A percentile compares a stretch with the other conserved stretches of the same genome.
These are phyloP conservation scores for Plestiodon gilberti DNA, from an alignment of 2,113 vertebrate genomes.

Conservation along the genomic window DNA sequence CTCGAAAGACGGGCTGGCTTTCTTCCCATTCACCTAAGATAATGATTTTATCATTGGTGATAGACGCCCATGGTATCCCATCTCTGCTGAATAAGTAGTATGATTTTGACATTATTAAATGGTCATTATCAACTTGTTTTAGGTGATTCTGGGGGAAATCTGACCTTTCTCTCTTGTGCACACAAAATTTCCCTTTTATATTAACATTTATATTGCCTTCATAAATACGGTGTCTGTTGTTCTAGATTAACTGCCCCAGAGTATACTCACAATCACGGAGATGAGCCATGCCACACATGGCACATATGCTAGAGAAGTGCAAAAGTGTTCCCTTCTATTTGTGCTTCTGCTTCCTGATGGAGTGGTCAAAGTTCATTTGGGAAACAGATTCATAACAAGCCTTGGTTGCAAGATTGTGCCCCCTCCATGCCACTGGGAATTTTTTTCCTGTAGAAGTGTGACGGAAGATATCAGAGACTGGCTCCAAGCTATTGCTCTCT, in stretches of 20 bases:
- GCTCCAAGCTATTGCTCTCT: not conserved
- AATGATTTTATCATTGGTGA: conserved; percentile 29
- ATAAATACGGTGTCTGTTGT: not conserved
- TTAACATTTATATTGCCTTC: not conserved
- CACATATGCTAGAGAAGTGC: not conserved
- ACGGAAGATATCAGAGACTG: not conserved
- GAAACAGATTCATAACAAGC: not conserved
- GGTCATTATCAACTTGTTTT: conserved; percentile 40
- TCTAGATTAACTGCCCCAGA: conserved; percentile 20
- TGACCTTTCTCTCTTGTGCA: not conserved
- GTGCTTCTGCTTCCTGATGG: not conserved
- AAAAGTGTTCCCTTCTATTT: not conserved
- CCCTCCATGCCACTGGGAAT: not conserved
- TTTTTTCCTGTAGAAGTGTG: not conserved
- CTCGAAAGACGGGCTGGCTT: not conserved
- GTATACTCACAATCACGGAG: not conserved
- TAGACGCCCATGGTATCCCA: conserved; percentile 25
- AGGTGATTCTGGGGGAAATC: not conserved
- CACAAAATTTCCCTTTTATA: conserved; percentile 13
- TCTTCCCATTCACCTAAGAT: conserved; percentile 12
- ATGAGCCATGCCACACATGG: not conserved
- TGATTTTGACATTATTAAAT: conserved; percentile 51
- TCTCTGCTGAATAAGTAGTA: conserved; percentile 53
- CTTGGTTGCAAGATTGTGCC: not conserved
- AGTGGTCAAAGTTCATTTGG: not conserved